These are phyloP conservation scores for Heteropelma amictum DNA, from an alignment of 2,888 invertebrate species.

Conservation along the genomic window DNA sequence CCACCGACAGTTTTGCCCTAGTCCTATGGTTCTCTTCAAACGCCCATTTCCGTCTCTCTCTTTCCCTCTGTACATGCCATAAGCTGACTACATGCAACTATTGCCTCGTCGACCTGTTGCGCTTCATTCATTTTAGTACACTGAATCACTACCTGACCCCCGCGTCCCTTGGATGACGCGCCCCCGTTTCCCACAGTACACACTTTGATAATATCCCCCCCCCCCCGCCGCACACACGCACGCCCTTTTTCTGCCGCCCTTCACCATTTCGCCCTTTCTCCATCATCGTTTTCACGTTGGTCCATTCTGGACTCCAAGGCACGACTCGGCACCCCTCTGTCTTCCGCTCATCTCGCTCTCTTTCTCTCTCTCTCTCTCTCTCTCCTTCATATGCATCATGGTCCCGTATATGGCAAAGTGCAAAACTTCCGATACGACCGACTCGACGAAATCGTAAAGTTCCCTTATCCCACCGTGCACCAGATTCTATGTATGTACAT, in stretches of 20 bases:
- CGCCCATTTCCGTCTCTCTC: conserved; percentile 19
- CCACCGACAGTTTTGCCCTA: conserved; percentile 54
- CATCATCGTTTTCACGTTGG: conserved; percentile 38
- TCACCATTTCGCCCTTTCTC: conserved; percentile 9
- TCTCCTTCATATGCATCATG: conserved; percentile 20
- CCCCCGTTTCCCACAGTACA: conserved; percentile 44
- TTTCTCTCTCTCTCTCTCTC: conserved; percentile 1
- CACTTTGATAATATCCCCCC: not conserved
- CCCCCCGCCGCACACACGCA: not conserved
- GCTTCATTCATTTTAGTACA: conserved; percentile 72
- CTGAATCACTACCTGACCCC: conserved; percentile 69
- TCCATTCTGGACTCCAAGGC: conserved; percentile 22
- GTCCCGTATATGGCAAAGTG: conserved; percentile 54
- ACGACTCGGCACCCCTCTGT: too few relatives aligned
- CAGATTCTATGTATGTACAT: not conserved
- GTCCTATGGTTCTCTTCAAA: conserved; percentile 24
- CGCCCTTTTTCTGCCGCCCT: not conserved
- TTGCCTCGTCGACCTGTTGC: conserved; percentile 69
- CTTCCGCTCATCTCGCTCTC: too few relatives aligned
- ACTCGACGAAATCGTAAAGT: conserved; percentile 52
- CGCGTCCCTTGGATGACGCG: conserved; percentile 62
- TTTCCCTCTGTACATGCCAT: conserved; percentile 60
- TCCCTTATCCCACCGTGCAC: conserved; percentile 37
- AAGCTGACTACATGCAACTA: conserved; percentile 65
- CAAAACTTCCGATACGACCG: conserved; percentile 61